Conservation (phyloP, 2,797 vertebrate genomes). For the Gymnothorax reevesii region DNA sequence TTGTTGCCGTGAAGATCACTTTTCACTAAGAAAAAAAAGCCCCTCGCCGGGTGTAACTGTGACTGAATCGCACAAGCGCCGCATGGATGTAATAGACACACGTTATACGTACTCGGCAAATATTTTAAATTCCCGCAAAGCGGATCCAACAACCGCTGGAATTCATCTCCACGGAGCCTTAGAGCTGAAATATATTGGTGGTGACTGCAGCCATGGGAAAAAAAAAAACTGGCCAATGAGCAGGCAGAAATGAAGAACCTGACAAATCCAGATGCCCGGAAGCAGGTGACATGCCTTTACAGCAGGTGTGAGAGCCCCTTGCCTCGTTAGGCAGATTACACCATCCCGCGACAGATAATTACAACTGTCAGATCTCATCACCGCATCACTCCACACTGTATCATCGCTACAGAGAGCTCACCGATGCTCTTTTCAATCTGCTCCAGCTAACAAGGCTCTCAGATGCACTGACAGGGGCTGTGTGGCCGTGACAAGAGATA, state of each 20-base stretch:
- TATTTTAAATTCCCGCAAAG: conserved; percentile 40
- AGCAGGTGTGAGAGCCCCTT: background rate
- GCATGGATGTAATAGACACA: conserved; percentile 40
- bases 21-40: conserved; percentile 47
- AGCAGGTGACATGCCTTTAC: background rate
- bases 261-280: background rate
- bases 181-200: background rate
- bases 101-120: background rate
- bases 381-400: background rate
- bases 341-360: conserved; percentile 11
- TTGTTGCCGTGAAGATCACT: conserved; percentile 56
- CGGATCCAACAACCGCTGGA: conserved; percentile 36
- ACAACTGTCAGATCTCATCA: background rate
- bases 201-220: background rate
- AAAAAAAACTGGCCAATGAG: conserved; percentile 17
- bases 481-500: background rate
- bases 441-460: background rate
- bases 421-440: background rate
- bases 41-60: conserved; percentile 61
- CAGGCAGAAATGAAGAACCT: background rate
- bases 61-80: conserved; percentile 49
- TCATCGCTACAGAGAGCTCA: background rate
- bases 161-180: conserved; percentile 14
- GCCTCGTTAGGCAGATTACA: background rate
- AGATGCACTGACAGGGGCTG: background rate